Evolutionary conservation across 2,797 vertebrate genomes (phyloP), one percentile per base, ranked within the genome.

Genomic region (Coilia nasus): DNA sequence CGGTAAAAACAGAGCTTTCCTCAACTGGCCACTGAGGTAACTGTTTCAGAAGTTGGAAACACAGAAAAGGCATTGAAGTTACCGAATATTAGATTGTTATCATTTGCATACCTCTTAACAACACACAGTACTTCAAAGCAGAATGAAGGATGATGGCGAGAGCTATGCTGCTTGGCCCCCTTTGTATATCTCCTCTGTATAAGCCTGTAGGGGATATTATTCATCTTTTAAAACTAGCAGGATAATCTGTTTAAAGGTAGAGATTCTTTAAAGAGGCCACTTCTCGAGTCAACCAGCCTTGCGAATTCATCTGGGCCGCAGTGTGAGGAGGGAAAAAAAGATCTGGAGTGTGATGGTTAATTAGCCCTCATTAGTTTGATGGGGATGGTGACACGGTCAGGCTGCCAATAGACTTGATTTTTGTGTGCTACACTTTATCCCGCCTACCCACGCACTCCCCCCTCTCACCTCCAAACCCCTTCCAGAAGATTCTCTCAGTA

Each of bases 401-500:
- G 17, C 71, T 78, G 71, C 44, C 71, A 78, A 78, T 78, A 44
- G 35, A 78, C 71, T 78, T 78, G 71, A 78, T 78, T 78, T 78
- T 78, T 78, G 71, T 21, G 71, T 44, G 60, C 60, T 23, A 35
- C 71, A 21, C 71, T 78, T 78, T 78, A 41, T 78, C 31, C 71
- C 71, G 31, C 35, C 71, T 44, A 78, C 17, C 31, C 71, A 19
- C 31, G 67, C 28, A 75, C 67, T n/a, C 0, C 1, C 62, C 17
- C 67, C 28, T 15, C 28, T 35, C 25, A 75, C 67, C 67, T 75
- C 71, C 21, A 41, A 91, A 91, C 92, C 89, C 81, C 86, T 82
- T 82, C 31, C 21, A 87, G 86, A 86, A 89, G 86, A 86, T 88
- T 81, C 81, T 82, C 88, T 85, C 88, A 80, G 85, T 91, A 91